Percentiles rank a stretch among this genome's conserved stretches.
phyloP scores from a whole-genome alignment of 1,140 invertebrate genomes.

The Philopotamus ludificatus region DNA sequence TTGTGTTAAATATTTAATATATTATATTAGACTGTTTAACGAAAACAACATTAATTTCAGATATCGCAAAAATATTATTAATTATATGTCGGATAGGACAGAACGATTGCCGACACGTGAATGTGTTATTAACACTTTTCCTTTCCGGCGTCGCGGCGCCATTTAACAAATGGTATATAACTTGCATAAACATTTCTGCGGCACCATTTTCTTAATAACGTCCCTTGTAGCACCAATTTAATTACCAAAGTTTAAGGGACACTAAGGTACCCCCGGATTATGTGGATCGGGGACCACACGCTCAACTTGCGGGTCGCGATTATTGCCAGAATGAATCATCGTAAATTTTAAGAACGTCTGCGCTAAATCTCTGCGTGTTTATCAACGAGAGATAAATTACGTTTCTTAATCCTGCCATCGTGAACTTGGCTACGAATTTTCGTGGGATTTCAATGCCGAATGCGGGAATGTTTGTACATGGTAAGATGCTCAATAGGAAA shows the following conservation, averaged over 20 bases:
- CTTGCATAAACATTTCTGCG: constrained; percentile 32
- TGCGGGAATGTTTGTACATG: neutral
- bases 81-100: too few species aligned
- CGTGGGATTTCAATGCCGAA: neutral
- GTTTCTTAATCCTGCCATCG: neutral
- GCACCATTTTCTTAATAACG: constrained; percentile 37
- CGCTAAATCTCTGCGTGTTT: neutral
- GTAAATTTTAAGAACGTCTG: constrained; percentile 2
- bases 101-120: too few species aligned
- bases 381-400: too few species aligned
- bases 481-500: constrained; percentile 30
- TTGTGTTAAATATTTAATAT: too few species aligned
- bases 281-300: constrained; percentile 30
- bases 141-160: too few species aligned
- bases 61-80: too few species aligned
- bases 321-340: constrained; percentile 29
- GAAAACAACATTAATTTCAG: too few species aligned
- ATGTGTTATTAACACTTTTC: too few species aligned
- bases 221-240: constrained; percentile 34
- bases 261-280: constrained; percentile 34
- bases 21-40: too few species aligned
- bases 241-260: constrained; percentile 37
- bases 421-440: neutral
- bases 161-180: constrained; percentile 23
- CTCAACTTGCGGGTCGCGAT: constrained; percentile 21